Evolutionary conservation across 2,797 vertebrate genomes (phyloP), one percentile per base, ranked within the genome.

Genomic region (Pseudopleuronectes americanus): DNA sequence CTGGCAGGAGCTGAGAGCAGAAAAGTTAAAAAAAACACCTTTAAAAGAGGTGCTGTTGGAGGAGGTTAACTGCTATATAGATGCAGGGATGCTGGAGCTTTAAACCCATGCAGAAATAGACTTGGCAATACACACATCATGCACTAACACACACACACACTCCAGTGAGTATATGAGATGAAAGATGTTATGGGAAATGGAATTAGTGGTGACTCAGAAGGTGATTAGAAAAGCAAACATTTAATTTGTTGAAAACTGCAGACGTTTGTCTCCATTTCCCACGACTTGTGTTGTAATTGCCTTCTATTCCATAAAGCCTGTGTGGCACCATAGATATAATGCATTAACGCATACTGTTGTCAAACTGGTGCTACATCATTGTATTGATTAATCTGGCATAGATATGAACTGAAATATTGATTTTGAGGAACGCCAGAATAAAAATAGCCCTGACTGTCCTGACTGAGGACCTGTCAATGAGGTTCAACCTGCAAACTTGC

Each of bases 31-130:
- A 31, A 7, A 36, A 38, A 31, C 63, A 38, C 56, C 55, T 2
- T 12, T 22, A 7, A 21, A 45, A 57, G 23, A 45, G 48, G 1
- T 2, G 3, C 45, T 13, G 24, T 49, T 41, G 65, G 59, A 28
- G 58, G 43, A 64, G 55, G 45, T 38, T 58, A 71, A 60, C 24
- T 28, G 31, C 19, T 14, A 6, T 16, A 17, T 21, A 45, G 45
- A 60, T 28, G 33, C 22, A 57, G 51, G 14, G 56, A 17, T 61
- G n/a, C 10, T 7, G 65, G 60, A 55, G 48, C 38, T 31, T 54
- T 57, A 17, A 69, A 48, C 13, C 5, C 33, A 45, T 6, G 38
- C 17, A 54, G 53, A 66, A 31, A 48, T 28, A 57, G 36, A 36
- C 45, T 10, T 49, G n/a, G 19, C n/a, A 21, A 36, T 14, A 48